A percentile compares a stretch with the other conserved stretches of the same genome.
Evolutionary conservation across 2,113 vertebrate genomes (phyloP).

Genomic region (Odontesthes bonariensis): DNA sequence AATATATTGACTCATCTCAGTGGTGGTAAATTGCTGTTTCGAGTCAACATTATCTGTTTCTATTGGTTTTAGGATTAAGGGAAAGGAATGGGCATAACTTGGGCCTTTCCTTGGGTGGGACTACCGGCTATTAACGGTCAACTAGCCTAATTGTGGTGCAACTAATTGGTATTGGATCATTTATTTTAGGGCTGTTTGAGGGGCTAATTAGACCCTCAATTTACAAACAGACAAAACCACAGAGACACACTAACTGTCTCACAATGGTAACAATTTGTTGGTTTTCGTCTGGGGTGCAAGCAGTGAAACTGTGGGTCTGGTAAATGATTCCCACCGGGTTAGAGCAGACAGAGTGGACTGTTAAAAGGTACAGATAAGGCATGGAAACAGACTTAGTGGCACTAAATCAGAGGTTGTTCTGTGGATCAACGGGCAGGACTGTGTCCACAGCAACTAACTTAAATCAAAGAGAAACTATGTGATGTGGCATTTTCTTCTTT

Average conservation of each 20-base stretch:
- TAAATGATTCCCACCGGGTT: slow-evolving; percentile 71
- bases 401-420: slow-evolving; percentile 44
- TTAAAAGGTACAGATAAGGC: slow-evolving; percentile 65
- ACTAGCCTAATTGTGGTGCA: slow-evolving; percentile 66
- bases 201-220: slow-evolving; percentile 33
- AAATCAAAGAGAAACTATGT: slow-evolving; percentile 14
- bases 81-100: slow-evolving; percentile 4
- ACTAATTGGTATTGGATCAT: slow-evolving; percentile 61
- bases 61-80: slow-evolving; percentile 1
- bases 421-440: not conserved
- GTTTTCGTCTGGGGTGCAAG: slow-evolving; percentile 41
- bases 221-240: slow-evolving; percentile 35
- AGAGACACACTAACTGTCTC: slow-evolving; percentile 25
- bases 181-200: slow-evolving; percentile 57
- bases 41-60: not conserved
- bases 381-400: slow-evolving; percentile 61
- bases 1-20: not conserved
- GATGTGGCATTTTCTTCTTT: not conserved
- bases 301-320: slow-evolving; percentile 64
- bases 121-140: slow-evolving; percentile 42
- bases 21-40: not conserved
- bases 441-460: not conserved
- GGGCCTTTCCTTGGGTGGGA: slow-evolving; percentile 34
- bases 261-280: slow-evolving; percentile 43
- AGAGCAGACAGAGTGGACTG: slow-evolving; percentile 57